Evolutionary conservation across 2,113 vertebrate species (phyloP), one percentile per base, ranked within the genome.

Genomic region (Paedocypris sp.): DNA sequence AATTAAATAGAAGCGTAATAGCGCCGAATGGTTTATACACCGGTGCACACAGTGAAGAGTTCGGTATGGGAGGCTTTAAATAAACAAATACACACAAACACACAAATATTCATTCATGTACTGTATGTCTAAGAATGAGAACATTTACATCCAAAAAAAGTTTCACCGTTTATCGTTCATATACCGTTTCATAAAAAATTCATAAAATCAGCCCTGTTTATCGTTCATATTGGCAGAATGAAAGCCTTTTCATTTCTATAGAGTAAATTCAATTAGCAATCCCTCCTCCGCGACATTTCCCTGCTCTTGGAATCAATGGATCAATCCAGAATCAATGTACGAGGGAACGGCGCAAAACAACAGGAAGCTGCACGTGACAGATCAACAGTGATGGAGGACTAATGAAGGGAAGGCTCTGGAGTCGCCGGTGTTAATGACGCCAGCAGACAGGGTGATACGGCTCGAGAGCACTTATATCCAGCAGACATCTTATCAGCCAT

Each of bases 341-440:
- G 42, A 60, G 35, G 54, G 53, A 64, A 63, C 25, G 33, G 64
- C 28, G 13, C 60, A 67, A 53, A 58, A 72, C 49, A 64, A 65
- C 49, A 53, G 68, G 48, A 45, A 66, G 54, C 42, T 66, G 48
- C 16, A 51, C 38, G 12, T 46, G 46, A 52, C 33, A 36, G 51
- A 54, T 23, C 32, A 51, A 66, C 47, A 56, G 51, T 51, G 57
- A 56, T 67, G 58, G 66, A 65, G 45, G 45, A 12, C 50, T 69
- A 73, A 67, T 59, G 42, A 69, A 66, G 39, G 47, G 53, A 66
- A 42, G 58, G 41, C 35, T 48, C 16, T 23, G 45, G 48, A 68
- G 52, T 13, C 33, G 15, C 32, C 33, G 56, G 31, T 32, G 46
- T 67, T 68, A 45, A 63, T 66, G 36, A 52, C 39, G 43, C 52